These are phyloP conservation scores for Dryocosmus kuriphilus DNA, from an alignment of 2,888 invertebrate genomes.

Conservation along the genomic window DNA sequence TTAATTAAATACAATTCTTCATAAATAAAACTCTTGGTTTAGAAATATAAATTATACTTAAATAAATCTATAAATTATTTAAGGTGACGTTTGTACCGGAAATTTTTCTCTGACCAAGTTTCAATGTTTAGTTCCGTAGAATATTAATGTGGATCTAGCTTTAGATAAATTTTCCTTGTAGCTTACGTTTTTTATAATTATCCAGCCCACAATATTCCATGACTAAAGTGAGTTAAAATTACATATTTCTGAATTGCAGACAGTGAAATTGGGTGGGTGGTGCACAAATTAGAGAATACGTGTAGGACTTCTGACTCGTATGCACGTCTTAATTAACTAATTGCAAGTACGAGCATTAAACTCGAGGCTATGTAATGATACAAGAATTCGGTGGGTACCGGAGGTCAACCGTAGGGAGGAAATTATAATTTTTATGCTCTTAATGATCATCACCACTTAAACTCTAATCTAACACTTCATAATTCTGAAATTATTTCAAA, in stretches of 20 bases:
- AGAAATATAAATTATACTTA: no score
- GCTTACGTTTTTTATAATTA: background rate
- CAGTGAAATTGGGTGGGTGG: slow-evolving; percentile 58
- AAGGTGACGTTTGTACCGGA: no score
- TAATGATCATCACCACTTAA: background rate
- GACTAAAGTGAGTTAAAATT: slow-evolving; percentile 15
- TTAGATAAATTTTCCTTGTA: background rate
- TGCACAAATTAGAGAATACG: slow-evolving; percentile 71
- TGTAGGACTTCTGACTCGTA: slow-evolving; percentile 55
- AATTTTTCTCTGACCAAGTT: no score
- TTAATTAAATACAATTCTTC: no score
- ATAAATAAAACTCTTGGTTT: no score
- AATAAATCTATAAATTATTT: no score
- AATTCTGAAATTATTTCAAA: background rate
- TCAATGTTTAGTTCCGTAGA: background rate
- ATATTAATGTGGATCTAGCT: background rate
- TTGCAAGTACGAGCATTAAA: slow-evolving; percentile 53
- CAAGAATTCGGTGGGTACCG: slow-evolving; percentile 41
- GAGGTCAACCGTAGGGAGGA: slow-evolving; percentile 19
- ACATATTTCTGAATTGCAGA: slow-evolving; percentile 34
- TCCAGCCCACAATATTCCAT: background rate
- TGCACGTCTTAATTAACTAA: slow-evolving; percentile 70
- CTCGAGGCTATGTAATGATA: slow-evolving; percentile 55
- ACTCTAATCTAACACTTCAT: background rate
- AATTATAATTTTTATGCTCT: slow-evolving; percentile 21